Evolutionary conservation across 2,113 vertebrate genomes (phyloP).

Genomic region (Oceanodroma tethys): DNA sequence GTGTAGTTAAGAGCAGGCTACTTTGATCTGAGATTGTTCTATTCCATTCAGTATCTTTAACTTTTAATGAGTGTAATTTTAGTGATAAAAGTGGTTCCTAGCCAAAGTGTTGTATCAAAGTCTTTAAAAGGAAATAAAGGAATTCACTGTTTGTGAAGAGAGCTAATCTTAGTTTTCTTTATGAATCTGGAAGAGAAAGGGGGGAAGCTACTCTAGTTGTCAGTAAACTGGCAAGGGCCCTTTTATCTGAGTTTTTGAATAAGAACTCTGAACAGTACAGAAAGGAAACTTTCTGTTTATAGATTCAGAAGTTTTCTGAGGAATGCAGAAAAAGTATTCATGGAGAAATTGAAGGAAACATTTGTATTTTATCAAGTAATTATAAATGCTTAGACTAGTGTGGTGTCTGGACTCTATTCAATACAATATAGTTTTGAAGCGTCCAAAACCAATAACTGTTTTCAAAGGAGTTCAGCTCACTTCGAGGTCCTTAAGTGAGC

Average conservation of each 20-base stretch:
- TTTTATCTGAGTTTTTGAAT: slow-evolving; percentile 9
- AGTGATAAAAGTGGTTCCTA: background rate
- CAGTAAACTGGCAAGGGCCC: background rate
- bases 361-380: slow-evolving; percentile 49
- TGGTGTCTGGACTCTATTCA: background rate
- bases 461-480: slow-evolving; percentile 30
- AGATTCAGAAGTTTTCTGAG: background rate
- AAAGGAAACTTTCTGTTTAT: slow-evolving; percentile 25
- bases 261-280: background rate
- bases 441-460: slow-evolving; percentile 18
- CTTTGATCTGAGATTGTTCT: slow-evolving; percentile 49
- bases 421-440: background rate
- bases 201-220: background rate
- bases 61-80: slow-evolving; percentile 7
- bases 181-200: slow-evolving; percentile 3
- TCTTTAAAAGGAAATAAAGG: slow-evolving; percentile 29
- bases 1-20: background rate
- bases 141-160: background rate
- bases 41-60: slow-evolving; percentile 22
- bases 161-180: slow-evolving; percentile 5
- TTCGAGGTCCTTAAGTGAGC: slow-evolving; percentile 31
- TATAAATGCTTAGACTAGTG: background rate
- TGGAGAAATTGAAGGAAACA: slow-evolving; percentile 3
- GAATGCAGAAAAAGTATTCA: background rate
- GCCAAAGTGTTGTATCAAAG: slow-evolving; percentile 10